Evolutionary conservation across 2,797 vertebrate species (phyloP).

Genomic region (Jordanella pulchra): DNA sequence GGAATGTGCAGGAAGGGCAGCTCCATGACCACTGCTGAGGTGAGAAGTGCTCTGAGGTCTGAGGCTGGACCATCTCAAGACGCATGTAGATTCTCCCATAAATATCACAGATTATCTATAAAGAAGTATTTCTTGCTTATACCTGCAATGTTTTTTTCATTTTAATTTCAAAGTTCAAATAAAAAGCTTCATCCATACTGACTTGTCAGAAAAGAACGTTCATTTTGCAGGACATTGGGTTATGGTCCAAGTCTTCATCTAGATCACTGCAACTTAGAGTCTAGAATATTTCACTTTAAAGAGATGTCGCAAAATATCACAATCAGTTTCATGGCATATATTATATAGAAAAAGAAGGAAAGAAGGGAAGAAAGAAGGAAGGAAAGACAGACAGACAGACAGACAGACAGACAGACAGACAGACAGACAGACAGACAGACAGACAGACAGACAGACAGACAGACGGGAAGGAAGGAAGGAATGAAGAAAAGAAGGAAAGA

Average conservation of each 20-base stretch:
- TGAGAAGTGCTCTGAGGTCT: constrained; percentile 69
- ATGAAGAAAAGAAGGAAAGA: too few relatives aligned
- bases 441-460: too few relatives aligned
- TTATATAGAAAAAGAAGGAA: too few relatives aligned
- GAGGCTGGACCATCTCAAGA: constrained; percentile 55
- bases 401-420: too few relatives aligned
- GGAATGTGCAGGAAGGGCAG: constrained; percentile 79
- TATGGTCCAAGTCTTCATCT: constrained; percentile 53
- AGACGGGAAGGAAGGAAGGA: too few relatives aligned
- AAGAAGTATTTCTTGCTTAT: constrained; percentile 25
- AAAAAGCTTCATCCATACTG: constrained; percentile 78
- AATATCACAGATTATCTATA: constrained; percentile 36
- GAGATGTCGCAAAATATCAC: constrained; percentile 13
- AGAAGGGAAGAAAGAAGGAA: too few relatives aligned
- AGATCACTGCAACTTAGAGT: constrained; percentile 39
- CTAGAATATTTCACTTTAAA: constrained; percentile 54
- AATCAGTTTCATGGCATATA: too few relatives aligned
- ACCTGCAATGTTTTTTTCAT: constrained; percentile 55
- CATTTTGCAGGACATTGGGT: constrained; percentile 68
- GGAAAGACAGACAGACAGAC: too few relatives aligned
- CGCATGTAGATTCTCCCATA: not conserved
- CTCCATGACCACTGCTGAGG: constrained; percentile 73
- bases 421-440: too few relatives aligned
- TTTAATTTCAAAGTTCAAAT: constrained; percentile 67
- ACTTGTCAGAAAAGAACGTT: constrained; percentile 67